Conservation (phyloP, 1,140 invertebrate species). For the Manduca sexta region DNA sequence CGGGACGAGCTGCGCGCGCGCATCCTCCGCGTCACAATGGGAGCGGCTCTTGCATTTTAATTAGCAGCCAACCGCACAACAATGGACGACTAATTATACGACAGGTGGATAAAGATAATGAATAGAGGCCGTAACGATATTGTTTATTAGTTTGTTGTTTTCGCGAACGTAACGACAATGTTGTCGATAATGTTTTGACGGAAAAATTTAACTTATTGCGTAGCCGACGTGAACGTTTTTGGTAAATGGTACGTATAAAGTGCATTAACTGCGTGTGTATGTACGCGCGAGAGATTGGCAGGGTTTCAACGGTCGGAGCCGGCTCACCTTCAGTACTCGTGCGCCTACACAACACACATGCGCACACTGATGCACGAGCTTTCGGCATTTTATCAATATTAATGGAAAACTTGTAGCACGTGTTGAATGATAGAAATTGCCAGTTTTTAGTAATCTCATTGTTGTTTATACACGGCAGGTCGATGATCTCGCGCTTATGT, state of each 20-base stretch:
- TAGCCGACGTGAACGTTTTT: not conserved
- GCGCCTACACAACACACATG: conserved; percentile 5
- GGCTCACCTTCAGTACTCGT: conserved; percentile 47
- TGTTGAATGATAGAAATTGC: too few species aligned
- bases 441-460: too few species aligned
- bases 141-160: conserved; percentile 11
- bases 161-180: too few species aligned
- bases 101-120: conserved; percentile 24
- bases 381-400: not conserved
- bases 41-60: conserved; percentile 27
- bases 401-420: conserved; percentile 1
- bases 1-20: conserved; percentile 25
- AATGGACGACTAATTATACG: conserved; percentile 28
- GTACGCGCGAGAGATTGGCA: conserved; percentile 44
- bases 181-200: too few species aligned
- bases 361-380: not conserved
- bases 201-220: too few species aligned
- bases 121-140: conserved; percentile 6
- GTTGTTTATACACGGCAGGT: too few species aligned
- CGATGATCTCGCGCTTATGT: too few species aligned
- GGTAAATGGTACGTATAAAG: conserved; percentile 3
- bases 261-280: conserved; percentile 27
- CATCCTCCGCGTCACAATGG: conserved; percentile 27
- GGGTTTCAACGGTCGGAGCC: conserved; percentile 34
- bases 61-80: conserved; percentile 19